Evolutionary conservation across 35 echinoderm and acorn worm species (phyloP).

Genomic region (Holothuria glaberrima): DNA sequence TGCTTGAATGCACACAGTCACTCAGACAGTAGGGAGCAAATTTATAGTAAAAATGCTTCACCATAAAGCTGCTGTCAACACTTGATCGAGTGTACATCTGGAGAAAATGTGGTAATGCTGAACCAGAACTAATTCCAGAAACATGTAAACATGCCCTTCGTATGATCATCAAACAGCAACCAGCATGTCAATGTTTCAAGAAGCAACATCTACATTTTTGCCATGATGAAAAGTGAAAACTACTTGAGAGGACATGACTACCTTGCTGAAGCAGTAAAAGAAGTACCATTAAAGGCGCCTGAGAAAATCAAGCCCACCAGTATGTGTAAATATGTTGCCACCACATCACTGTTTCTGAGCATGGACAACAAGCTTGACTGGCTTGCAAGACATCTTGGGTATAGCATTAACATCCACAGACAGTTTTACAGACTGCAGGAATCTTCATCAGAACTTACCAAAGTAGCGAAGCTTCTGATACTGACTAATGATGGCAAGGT

Average conservation of each 20-base stretch:
- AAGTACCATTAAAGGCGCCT: conserved; percentile 35
- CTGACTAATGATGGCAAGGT: conserved; percentile 49
- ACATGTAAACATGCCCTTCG: too few species aligned
- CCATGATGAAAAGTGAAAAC: conserved; percentile 7
- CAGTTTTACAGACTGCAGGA: conserved; percentile 65
- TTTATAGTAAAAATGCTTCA: too few species aligned
- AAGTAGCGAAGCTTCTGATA: conserved; percentile 69
- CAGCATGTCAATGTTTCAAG: background rate
- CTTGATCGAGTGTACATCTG: too few species aligned
- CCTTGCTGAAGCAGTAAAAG: background rate
- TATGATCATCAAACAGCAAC: too few species aligned
- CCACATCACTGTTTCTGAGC: conserved; percentile 49
- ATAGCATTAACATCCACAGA: conserved; percentile 50
- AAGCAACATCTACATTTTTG: conserved; percentile 63
- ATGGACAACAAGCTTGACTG: conserved; percentile 57
- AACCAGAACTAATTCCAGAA: too few species aligned
- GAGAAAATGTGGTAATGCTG: too few species aligned
- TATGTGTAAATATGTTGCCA: conserved; percentile 66
- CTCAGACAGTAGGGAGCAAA: too few species aligned
- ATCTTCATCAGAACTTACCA: conserved; percentile 52
- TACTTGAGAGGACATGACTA: conserved; percentile 26
- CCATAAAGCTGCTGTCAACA: too few species aligned
- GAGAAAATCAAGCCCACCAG: conserved; percentile 34
- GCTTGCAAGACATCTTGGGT: conserved; percentile 59
- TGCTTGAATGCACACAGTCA: too few species aligned